Base-by-base conservation (phyloP, 2,797 vertebrate genomes). In the Falco concolor region DNA sequence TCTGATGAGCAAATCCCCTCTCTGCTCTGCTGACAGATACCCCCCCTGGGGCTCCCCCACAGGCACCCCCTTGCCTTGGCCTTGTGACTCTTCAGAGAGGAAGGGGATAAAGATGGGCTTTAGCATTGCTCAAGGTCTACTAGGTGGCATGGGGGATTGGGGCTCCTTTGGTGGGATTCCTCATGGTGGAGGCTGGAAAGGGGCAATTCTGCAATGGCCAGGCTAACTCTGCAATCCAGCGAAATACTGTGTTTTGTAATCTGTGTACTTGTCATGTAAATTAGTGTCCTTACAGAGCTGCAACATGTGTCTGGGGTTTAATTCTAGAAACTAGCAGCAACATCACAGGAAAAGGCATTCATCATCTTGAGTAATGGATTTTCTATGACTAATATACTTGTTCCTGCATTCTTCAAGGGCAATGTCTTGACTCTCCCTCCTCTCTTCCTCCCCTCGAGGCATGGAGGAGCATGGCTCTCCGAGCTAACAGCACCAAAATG, bases 251-350 rank as follows among this genome's bases (percentile, higher is more conserved):
- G 36, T 9, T 86, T 72, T 30, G 78, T 52, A 40, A 84, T 82
- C 96, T 84, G 54, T 65, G 85, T 23, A 30, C 79, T 89, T 77
- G 91, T 78, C 94, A 57, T 93, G 97, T 89, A 94, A 93, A 96
- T 93, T 13, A 93, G 94, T 13, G 68, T 76, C 95, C 95, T 94
- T 63, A 82, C n/a, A 54, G 86, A 94, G 77, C 96, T 76, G 56
- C 84, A 49, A 49, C 90, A 13, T n/a, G 32, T 34, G 75, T 42
- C 94, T 54, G 14, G 34, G 67, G 9, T 77, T 89, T 86, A 56
- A 47, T 87, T 87, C 87, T 65, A 38, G 70, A 72, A 67, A 57
- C 87, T 52, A 59, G 34, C 84, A 60, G 89, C 75, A 21, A 22
- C 36, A 5, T 21, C 49, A 56, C 60, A 5, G 90, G 64, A 44